A percentile compares a stretch with the other conserved stretches of the same genome.
Evolutionary conservation across 2,113 vertebrate genomes (phyloP).

Genomic region (Rhizomys pruinosus): DNA sequence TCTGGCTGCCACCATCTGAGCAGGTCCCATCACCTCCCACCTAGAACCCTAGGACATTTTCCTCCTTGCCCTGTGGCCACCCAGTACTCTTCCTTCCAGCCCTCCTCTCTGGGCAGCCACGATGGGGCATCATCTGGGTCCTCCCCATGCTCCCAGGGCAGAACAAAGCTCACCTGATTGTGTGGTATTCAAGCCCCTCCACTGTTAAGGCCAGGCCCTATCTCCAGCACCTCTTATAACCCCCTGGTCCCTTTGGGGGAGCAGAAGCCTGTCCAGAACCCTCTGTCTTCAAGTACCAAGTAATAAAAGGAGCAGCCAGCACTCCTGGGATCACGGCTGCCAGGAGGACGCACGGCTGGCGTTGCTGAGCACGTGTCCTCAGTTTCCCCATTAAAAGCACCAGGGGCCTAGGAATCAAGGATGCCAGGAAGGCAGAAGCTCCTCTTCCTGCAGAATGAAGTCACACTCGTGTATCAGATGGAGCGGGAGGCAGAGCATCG

Average conservation of each 20-base stretch:
- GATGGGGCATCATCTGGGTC: accelerated
- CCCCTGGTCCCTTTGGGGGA: too few relatives aligned
- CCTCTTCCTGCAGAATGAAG: too few relatives aligned
- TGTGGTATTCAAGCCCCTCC: neutral
- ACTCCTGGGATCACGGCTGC: accelerated
- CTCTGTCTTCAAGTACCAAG: too few relatives aligned
- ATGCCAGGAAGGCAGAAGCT: neutral
- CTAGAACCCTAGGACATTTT: too few relatives aligned
- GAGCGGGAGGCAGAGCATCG: accelerated
- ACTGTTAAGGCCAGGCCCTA: accelerated
- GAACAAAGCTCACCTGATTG: neutral
- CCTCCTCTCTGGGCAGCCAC: accelerated
- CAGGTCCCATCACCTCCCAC: neutral
- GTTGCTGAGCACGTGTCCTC: neutral
- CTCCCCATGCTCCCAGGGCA: neutral
- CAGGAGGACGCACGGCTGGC: accelerated
- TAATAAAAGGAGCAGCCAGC: neutral
- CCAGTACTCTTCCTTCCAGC: neutral
- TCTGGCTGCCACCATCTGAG: too few relatives aligned
- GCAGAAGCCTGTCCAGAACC: neutral
- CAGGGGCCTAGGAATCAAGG: neutral
- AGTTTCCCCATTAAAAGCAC: neutral
- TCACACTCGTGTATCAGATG: accelerated
- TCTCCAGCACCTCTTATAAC: neutral
- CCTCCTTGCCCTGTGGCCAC: neutral